These are phyloP conservation scores for Heteromurus nitidus DNA, from an alignment of 2,888 invertebrate genomes.

Conservation along the genomic window DNA sequence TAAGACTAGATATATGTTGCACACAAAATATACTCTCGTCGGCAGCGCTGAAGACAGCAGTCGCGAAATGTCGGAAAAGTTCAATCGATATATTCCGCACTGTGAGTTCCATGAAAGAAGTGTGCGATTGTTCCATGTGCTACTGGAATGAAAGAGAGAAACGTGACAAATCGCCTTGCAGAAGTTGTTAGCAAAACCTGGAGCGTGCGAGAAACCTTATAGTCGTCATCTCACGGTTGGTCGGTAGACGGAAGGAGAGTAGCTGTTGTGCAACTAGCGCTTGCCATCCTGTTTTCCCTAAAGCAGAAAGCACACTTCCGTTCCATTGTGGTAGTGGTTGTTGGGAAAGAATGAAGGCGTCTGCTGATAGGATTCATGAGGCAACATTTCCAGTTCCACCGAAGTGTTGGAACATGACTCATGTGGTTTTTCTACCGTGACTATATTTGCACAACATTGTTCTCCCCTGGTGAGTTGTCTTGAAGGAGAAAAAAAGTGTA, in stretches of 20 bases:
- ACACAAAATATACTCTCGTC: constrained; percentile 7
- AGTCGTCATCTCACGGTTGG: constrained; percentile 37
- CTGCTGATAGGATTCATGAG: background rate
- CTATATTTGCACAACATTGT: background rate
- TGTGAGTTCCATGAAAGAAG: constrained; percentile 24
- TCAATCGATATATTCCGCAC: constrained; percentile 29
- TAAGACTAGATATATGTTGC: background rate
- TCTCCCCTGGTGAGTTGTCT: background rate
- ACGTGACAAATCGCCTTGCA: constrained; percentile 37
- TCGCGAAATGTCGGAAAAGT: constrained; percentile 23
- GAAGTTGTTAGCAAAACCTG: constrained; percentile 26
- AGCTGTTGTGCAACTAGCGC: constrained; percentile 20
- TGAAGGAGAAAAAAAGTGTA: background rate
- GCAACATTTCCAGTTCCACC: background rate
- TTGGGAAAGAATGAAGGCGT: too few relatives aligned
- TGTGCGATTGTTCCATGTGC: constrained; percentile 16
- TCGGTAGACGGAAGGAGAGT: constrained; percentile 56
- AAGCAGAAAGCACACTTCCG: background rate
- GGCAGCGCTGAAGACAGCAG: constrained; percentile 5
- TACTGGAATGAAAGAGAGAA: constrained; percentile 19
- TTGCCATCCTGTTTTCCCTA: background rate
- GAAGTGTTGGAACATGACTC: constrained; percentile 16
- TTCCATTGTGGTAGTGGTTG: too few relatives aligned
- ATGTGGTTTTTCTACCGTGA: background rate
- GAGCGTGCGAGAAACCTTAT: constrained; percentile 20